Evolutionary conservation across 2,888 invertebrate genomes (phyloP), one percentile per base, ranked within the genome.

Genomic region (Argynnis bischoffii): DNA sequence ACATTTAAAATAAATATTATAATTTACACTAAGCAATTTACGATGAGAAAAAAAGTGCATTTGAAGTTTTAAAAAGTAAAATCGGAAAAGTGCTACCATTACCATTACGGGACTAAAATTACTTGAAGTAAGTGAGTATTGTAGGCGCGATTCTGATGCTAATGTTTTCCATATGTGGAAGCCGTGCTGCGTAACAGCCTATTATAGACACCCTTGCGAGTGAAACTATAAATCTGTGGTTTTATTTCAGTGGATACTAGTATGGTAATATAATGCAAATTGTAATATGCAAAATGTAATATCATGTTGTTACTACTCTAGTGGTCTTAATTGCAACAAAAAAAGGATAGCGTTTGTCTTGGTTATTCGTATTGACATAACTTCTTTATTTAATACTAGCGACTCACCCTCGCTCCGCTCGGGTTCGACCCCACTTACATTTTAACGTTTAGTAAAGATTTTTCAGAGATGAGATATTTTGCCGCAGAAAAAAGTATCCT

Each of bases 101-200:
- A 18, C 15, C 13, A 18, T 18, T 18, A 18, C 18, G 14, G 13
- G 31, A 60, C 59, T 66, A 66, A 54, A 66, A 60, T 60, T 54
- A 53, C 60, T 21, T 18, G n/a, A 16, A 16, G 14, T 35, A 21
- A 57, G 21, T 47, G 46, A 15, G 11, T 41, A 41, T 18, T 59
- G 46, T 31, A 53, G 57, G 21, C 57, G 53, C 48, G 51, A 65
- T 51, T 41, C 21, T 46, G 18, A 54, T 63, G 57, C 21, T 57
- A 66, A 66, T 66, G 60, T 50, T 60, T 41, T 55, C 66, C 66
- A 66, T 66, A 66, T 41, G 48, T 55, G 54, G 60, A 60, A 55
- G 35, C 26, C 60, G 60, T 60, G 66, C 54, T 48, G 60, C 66
- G 54, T 60, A 55, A 60, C 66, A 55, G 41, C 55, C 60, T 66